These are phyloP conservation scores for Crotalus viridis DNA, from an alignment of 2,113 vertebrate species.

Conservation along the genomic window DNA sequence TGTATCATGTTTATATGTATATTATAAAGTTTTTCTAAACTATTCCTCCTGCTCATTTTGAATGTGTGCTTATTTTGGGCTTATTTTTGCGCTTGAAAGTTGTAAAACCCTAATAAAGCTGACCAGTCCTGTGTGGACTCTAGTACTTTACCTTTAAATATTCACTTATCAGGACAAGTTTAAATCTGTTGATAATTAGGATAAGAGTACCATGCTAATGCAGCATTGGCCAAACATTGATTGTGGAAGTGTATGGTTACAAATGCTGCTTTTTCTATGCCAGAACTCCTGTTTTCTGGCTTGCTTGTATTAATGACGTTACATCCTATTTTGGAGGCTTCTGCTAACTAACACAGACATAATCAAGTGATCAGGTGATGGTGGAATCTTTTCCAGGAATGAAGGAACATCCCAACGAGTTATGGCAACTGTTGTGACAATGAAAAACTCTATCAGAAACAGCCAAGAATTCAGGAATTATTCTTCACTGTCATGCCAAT, in stretches of 20 bases:
- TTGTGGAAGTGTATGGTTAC: too few species aligned
- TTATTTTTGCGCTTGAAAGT: too few species aligned
- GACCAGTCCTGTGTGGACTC: too few species aligned
- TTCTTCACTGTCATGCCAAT: neutral
- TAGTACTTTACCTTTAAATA: too few species aligned
- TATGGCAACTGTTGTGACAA: neutral
- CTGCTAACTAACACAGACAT: neutral
- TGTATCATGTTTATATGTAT: too few species aligned
- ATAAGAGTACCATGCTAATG: too few species aligned
- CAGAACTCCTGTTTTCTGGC: neutral
- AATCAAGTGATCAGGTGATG: neutral
- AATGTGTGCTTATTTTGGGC: too few species aligned
- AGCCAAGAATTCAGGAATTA: neutral
- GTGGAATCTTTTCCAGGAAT: neutral
- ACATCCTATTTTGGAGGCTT: neutral
- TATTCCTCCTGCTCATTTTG: too few species aligned
- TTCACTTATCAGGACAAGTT: neutral
- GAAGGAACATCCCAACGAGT: neutral
- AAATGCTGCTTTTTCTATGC: too few species aligned
- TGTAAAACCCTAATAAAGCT: too few species aligned
- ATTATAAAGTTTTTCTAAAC: too few species aligned
- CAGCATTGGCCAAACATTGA: too few species aligned
- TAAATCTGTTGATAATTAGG: neutral
- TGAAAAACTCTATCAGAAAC: neutral
- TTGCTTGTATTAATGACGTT: neutral